Base-by-base conservation (phyloP, 2,888 invertebrate genomes). In the Abscondita cerata region DNA sequence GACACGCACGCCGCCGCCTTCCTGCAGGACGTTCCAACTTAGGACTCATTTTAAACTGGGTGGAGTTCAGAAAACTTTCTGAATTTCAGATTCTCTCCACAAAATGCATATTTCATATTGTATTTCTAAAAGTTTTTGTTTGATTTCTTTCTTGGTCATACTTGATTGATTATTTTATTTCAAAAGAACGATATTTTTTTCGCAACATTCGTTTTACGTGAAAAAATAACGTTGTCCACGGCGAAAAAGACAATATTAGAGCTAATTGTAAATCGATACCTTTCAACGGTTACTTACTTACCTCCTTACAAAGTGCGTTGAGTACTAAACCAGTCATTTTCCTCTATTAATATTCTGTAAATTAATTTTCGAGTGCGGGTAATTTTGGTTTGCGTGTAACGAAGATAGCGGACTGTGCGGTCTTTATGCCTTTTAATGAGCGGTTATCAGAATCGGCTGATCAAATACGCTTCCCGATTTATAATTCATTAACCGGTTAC, bases 321-420 rank as follows among this genome's bases (percentile, higher is more conserved):
- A 75, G 73, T 72, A 72, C 75, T 73, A 76, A 79, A 76, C 77
- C 78, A 77, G 77, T 77, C 77, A 77, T 78, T 80, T 78, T 76
- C 76, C 75, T 74, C 76, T 78, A 77, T 77, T 78, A 78, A 79
- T 79, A 79, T 78, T 78, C 75, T 76, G 78, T 78, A 78, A 62
- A 79, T 79, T 79, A 79, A 79, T 79, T 79, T 78, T 74, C 72
- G 70, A 74, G 76, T 74, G 74, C 72, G 73, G 75, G 73, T 76
- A 76, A 76, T 77, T 77, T 76, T 70, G 72, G 76, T 71, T 78
- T 74, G 77, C 78, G 77, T 78, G 76, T 74, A 71, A 70, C 68
- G 70, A 68, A 73, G 75, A 73, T 72, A 73, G 68, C 70, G 71
- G 70, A 69, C 73, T 69, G 70, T 67, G 71, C 70, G 75, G 75